phyloP scores from a whole-genome alignment of 2,113 vertebrate species.

The Notarius quadriscutis region DNA sequence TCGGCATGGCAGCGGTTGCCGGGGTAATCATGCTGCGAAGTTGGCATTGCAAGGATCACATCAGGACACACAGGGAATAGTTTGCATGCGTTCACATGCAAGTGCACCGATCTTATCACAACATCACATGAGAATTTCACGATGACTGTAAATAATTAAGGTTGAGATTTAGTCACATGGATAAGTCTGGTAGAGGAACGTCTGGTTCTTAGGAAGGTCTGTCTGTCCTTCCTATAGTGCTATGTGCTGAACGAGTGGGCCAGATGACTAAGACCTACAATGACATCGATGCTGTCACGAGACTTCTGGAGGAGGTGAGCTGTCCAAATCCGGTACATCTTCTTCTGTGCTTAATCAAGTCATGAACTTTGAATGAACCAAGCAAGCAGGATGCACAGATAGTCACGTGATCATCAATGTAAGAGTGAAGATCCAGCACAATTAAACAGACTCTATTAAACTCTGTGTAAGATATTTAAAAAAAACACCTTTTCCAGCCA shows the following conservation, averaged over 20 bases:
- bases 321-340: neutral
- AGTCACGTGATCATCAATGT: too few relatives aligned
- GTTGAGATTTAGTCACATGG: neutral
- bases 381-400: neutral
- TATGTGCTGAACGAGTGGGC: slow-evolving; percentile 98
- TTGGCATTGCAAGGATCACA: slow-evolving; percentile 28
- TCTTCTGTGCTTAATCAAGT: neutral
- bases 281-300: slow-evolving; percentile 98
- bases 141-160: neutral
- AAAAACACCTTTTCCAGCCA: too few relatives aligned
- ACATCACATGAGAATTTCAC: neutral
- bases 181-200: neutral
- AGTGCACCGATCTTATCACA: neutral
- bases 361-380: neutral
- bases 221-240: slow-evolving; percentile 76
- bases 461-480: too few relatives aligned
- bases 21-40: slow-evolving; percentile 26
- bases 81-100: neutral
- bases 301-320: slow-evolving; percentile 94
- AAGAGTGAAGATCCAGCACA: too few relatives aligned
- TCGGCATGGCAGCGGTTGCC: slow-evolving; percentile 43
- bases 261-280: slow-evolving; percentile 99
- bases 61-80: slow-evolving; percentile 34
- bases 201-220: neutral
- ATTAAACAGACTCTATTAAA: too few relatives aligned